Evolutionary conservation across 2,113 vertebrate species (phyloP).

Genomic region (Chiloscyllium plagiosum): DNA sequence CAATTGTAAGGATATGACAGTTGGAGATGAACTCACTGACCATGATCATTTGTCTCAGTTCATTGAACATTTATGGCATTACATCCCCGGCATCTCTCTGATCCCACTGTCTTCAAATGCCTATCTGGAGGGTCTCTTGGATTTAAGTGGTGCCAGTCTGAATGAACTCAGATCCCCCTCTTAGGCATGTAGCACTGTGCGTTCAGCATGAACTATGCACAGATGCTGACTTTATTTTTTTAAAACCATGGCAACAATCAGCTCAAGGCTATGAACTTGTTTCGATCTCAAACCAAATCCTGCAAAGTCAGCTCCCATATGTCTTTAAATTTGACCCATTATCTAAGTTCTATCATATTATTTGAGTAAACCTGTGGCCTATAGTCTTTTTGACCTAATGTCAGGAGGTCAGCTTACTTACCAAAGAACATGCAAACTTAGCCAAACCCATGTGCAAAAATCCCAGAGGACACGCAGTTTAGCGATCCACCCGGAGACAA

Average conservation of each 20-base stretch:
- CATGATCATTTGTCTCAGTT: no score
- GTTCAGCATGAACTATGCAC: no score
- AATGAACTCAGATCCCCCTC: no score
- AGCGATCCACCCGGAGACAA: background rate
- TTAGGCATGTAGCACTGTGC: no score
- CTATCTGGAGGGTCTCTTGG: no score
- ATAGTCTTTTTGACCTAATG: background rate
- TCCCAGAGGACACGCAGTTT: background rate
- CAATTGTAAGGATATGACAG: no score
- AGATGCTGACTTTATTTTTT: background rate
- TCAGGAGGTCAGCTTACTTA: slow-evolving; percentile 22
- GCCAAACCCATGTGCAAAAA: background rate
- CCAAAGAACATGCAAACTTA: background rate
- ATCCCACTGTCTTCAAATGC: no score
- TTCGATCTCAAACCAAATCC: background rate
- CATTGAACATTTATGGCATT: no score
- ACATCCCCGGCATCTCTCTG: no score
- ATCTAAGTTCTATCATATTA: background rate
- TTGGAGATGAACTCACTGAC: no score
- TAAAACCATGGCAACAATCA: background rate
- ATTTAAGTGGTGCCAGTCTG: no score
- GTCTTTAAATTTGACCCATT: background rate
- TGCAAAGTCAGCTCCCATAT: background rate
- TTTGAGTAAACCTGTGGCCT: background rate
- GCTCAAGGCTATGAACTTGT: background rate